Evolutionary conservation across 2,113 vertebrate genomes (phyloP).

Genomic region (Mystacornis crossleyi): DNA sequence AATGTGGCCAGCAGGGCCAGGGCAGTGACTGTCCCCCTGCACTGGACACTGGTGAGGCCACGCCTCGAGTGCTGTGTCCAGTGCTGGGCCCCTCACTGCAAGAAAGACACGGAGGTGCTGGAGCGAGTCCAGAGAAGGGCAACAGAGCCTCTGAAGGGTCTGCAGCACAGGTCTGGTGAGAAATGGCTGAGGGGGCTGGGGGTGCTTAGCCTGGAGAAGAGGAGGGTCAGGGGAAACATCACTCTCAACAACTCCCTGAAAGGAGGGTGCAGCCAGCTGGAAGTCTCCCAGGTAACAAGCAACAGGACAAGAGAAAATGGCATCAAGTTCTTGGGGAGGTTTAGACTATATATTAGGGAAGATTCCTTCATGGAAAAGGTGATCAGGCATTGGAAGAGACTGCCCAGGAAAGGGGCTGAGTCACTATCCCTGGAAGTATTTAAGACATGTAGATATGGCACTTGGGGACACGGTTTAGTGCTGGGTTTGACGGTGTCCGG

Average conservation of each 20-base stretch:
- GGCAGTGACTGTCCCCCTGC: fast-evolving
- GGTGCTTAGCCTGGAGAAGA: not conserved
- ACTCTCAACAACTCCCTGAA: not conserved
- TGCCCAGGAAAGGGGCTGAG: not conserved
- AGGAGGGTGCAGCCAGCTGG: not conserved
- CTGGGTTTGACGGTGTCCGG: not conserved
- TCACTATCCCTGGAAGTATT: not conserved
- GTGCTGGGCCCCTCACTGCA: not conserved
- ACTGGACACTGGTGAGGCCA: fast-evolving
- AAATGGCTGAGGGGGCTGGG: not conserved
- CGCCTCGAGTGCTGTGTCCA: fast-evolving
- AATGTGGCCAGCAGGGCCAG: not conserved
- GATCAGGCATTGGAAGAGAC: not conserved
- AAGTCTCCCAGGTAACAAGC: not conserved
- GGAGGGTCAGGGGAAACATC: fast-evolving
- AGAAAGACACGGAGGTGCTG: fast-evolving
- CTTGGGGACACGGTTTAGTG: not conserved
- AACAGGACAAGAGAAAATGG: not conserved
- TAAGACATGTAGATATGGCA: not conserved
- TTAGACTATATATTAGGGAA: not conserved
- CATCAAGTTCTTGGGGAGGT: not conserved
- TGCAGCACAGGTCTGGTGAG: not conserved
- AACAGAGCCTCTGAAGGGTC: fast-evolving
- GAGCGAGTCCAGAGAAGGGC: fast-evolving
- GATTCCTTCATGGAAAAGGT: not conserved